Percentiles rank a stretch among this genome's conserved stretches.
Conservation (phyloP, 2,113 vertebrate species). For the Pollachius pollachius region DNA sequence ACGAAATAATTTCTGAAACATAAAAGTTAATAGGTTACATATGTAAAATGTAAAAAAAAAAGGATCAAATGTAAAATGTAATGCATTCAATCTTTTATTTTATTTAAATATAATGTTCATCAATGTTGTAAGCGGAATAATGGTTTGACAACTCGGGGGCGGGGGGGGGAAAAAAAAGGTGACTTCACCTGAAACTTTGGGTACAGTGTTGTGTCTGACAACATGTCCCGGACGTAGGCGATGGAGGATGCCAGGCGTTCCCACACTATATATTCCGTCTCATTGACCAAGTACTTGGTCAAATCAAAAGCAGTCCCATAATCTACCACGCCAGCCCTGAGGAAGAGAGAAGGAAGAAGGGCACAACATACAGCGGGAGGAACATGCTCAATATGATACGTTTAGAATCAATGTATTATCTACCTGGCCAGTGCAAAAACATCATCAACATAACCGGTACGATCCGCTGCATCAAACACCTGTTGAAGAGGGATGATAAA, state of each 20-base stretch:
- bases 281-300: slow-evolving; percentile 79
- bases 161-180: neutral
- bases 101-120: neutral
- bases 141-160: too few relatives aligned
- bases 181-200: slow-evolving; percentile 86
- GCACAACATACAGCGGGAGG: too few relatives aligned
- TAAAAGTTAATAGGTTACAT: slow-evolving; percentile 12
- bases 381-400: neutral
- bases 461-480: slow-evolving; percentile 75
- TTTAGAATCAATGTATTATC: neutral
- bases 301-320: slow-evolving; percentile 81
- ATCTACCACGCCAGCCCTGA: slow-evolving; percentile 79
- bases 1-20: slow-evolving; percentile 77
- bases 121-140: too few relatives aligned
- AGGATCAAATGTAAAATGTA: neutral
- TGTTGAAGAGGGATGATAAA: slow-evolving; percentile 34
- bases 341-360: slow-evolving; percentile 30
- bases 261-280: slow-evolving; percentile 86
- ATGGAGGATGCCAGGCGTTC: slow-evolving; percentile 75
- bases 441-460: slow-evolving; percentile 79
- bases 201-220: slow-evolving; percentile 69
- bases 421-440: slow-evolving; percentile 85
- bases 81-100: too few relatives aligned
- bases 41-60: neutral
- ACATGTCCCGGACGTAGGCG: slow-evolving; percentile 84